Conservation (phyloP, 2,113 vertebrate species). For the Eolophus roseicapilla region DNA sequence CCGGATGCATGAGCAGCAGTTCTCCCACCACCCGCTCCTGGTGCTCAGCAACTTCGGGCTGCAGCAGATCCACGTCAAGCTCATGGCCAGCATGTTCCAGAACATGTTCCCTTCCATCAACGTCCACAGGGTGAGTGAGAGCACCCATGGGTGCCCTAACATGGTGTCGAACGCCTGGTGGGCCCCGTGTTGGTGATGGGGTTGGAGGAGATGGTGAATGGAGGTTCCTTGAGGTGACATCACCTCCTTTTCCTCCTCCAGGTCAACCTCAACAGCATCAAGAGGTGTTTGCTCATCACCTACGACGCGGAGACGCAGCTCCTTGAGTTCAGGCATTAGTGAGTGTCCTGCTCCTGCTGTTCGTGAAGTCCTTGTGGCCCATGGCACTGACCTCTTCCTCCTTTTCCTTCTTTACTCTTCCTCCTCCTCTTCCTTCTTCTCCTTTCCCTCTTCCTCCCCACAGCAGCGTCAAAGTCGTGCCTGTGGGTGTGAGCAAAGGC, state of each 20-base stretch:
- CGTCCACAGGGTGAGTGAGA: slow-evolving; percentile 82
- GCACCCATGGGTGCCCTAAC: neutral
- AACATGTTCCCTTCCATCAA: slow-evolving; percentile 95
- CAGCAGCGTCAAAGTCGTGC: slow-evolving; percentile 92
- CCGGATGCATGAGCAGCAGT: slow-evolving; percentile 93
- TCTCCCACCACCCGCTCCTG: slow-evolving; percentile 85
- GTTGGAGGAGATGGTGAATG: too few relatives aligned
- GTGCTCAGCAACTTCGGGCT: slow-evolving; percentile 90
- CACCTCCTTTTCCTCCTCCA: neutral
- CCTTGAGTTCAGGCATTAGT: slow-evolving; percentile 91
- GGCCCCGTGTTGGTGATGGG: too few relatives aligned
- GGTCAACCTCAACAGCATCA: slow-evolving; percentile 89
- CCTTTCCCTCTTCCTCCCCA: neutral
- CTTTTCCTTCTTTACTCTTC: too few relatives aligned
- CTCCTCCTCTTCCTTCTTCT: too few relatives aligned
- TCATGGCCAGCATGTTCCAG: slow-evolving; percentile 94
- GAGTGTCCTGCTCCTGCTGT: slow-evolving; percentile 49
- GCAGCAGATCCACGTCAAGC: slow-evolving; percentile 88
- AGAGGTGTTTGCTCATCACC: slow-evolving; percentile 86
- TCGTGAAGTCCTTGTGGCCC: too few relatives aligned
- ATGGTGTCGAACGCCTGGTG: too few relatives aligned
- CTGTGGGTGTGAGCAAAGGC: slow-evolving; percentile 88
- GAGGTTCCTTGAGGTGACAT: neutral
- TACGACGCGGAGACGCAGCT: slow-evolving; percentile 78
- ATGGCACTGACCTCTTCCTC: neutral